Evolutionary conservation across 2,797 vertebrate genomes (phyloP), one percentile per base, ranked within the genome.

Genomic region (Catharus ustulatus): DNA sequence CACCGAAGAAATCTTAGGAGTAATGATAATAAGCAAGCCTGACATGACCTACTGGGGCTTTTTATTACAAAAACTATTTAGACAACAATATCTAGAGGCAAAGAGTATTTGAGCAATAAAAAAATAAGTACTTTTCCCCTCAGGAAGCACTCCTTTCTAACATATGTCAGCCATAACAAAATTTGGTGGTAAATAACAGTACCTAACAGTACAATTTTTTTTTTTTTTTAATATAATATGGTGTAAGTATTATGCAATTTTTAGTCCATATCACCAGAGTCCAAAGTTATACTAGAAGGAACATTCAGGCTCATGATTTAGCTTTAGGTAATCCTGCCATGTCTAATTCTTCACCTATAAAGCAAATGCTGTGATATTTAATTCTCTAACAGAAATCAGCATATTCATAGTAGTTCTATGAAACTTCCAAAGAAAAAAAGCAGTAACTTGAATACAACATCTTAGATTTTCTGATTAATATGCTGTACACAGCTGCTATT

Each of bases 21-120:
- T 61, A 64, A 90, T 57, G 34, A 77, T 71, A 71, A 95, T 94
- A 93, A 95, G 89, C 61, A 94, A 94, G 52, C 54, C 46, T 92
- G 81, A 86, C 61, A 17, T 30, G 74, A 88, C 55, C 75, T 38
- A 74, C 61, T 77, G 49, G 42, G 46, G 7, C 17, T 81, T 82
- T 80, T 82, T 73, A 76, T 82, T 93, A 73, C 26, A 71, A 71
- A 69, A 82, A 59, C 15, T 59, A 40, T 48, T 91, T 76, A 90
- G 67, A 46, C 55, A 76, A 77, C 58, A 92, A 32, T 46, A 90
- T 51, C 57, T 91, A 57, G 42, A 82, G 42, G 42, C 45, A 92
- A 32, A 72, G 9, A 78, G 16, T 7, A 52, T 57, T 90, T 66
- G 7, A 78, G 36, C 45, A 90, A 54, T 42, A 71, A 52, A 14